A percentile compares a stretch with the other conserved stretches of the same genome.
Conservation (phyloP, 2,113 vertebrate genomes). For the Centropristis striata region DNA sequence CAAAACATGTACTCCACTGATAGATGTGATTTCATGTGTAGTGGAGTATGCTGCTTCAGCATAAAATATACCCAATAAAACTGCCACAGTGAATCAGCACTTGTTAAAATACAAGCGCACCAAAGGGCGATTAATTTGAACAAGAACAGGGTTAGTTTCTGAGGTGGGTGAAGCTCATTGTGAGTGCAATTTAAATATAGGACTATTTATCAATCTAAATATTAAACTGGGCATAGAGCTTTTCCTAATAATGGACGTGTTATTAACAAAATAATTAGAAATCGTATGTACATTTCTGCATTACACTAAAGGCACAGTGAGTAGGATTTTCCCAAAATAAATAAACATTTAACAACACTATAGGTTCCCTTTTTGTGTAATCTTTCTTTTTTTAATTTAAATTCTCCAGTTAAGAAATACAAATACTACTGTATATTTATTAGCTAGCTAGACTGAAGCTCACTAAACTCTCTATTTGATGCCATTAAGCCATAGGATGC, state of each 20-base stretch:
- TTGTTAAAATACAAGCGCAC: neutral
- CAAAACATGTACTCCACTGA: neutral
- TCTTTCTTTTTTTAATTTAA: no score
- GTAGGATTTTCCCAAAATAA: no score
- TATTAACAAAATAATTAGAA: neutral
- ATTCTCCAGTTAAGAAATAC: no score
- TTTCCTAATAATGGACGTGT: neutral
- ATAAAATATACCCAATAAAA: neutral
- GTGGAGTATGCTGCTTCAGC: neutral
- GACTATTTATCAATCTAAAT: neutral
- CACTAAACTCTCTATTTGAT: no score
- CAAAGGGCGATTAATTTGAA: neutral
- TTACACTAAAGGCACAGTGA: no score
- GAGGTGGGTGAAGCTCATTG: neutral
- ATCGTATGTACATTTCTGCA: no score
- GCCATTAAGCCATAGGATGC: no score
- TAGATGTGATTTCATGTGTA: constrained; percentile 4
- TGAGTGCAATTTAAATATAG: neutral
- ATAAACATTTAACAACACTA: no score
- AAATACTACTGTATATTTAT: no score
- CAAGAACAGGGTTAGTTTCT: neutral
- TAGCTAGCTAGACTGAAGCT: no score
- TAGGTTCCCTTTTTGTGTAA: no score
- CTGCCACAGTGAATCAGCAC: constrained; percentile 8
- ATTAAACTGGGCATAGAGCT: neutral